Percentiles rank a stretch among this genome's conserved stretches.
phyloP scores from a whole-genome alignment of 2,113 vertebrate species.

The Halichoeres trimaculatus region DNA sequence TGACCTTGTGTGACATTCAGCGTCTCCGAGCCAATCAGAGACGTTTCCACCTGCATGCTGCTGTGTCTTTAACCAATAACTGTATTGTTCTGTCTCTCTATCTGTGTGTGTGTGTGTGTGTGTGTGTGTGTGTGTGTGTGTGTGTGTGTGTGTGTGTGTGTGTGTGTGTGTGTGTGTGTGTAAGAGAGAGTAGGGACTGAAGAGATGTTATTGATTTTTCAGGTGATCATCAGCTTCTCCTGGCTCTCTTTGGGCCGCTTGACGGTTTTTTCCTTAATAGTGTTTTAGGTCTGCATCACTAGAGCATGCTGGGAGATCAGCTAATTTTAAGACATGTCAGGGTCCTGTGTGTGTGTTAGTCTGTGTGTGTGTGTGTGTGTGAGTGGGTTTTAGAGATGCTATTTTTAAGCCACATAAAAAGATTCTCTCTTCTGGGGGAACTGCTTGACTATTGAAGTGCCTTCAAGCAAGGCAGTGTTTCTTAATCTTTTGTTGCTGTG shows the following conservation, averaged over 20 bases:
- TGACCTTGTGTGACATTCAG: slow-evolving; percentile 53
- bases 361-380: slow-evolving; percentile 13
- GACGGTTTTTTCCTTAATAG: slow-evolving; percentile 39
- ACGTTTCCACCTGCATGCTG: slow-evolving; percentile 5
- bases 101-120: slow-evolving; percentile 12
- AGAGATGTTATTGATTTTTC: slow-evolving; percentile 53
- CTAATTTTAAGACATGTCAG: slow-evolving; percentile 27
- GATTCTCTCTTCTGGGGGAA: too few relatives aligned
- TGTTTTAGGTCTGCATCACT: slow-evolving; percentile 60
- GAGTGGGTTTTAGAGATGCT: not conserved
- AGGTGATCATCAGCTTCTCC: slow-evolving; percentile 48
- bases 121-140: slow-evolving; percentile 4
- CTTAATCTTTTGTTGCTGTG: too few relatives aligned
- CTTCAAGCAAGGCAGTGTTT: too few relatives aligned
- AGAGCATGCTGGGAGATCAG: slow-evolving; percentile 64
- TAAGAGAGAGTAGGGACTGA: not conserved
- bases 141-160: slow-evolving; percentile 3
- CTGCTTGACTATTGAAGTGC: too few relatives aligned
- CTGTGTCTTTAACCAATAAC: slow-evolving; percentile 18
- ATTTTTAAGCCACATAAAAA: not conserved
- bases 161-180: slow-evolving; percentile 4
- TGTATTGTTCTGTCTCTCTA: not conserved
- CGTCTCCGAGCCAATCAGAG: slow-evolving; percentile 30
- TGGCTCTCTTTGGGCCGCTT: slow-evolving; percentile 5
- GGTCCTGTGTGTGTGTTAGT: slow-evolving; percentile 26